Evolutionary conservation across 2,888 invertebrate genomes (phyloP).

Genomic region (Microplitis manilae): DNA sequence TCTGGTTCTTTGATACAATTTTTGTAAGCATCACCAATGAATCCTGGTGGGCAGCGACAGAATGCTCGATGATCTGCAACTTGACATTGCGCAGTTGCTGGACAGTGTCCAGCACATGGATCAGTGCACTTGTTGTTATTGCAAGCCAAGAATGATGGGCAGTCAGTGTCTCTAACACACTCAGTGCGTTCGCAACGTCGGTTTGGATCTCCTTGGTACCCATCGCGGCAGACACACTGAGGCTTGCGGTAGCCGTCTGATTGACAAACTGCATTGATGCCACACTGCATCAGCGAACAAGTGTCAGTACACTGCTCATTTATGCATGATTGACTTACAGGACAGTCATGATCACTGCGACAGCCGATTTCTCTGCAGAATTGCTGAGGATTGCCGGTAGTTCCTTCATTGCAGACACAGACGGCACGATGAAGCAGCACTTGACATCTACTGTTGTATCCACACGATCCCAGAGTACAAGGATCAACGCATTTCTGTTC

Average conservation of each 20-base stretch:
- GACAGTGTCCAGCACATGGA: slow-evolving; percentile 83
- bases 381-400: slow-evolving; percentile 86
- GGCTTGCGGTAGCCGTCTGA: slow-evolving; percentile 84
- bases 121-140: slow-evolving; percentile 84
- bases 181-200: slow-evolving; percentile 84
- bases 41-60: slow-evolving; percentile 88
- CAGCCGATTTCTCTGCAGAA: slow-evolving; percentile 89
- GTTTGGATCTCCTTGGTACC: slow-evolving; percentile 86
- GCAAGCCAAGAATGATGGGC: slow-evolving; percentile 85
- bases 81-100: slow-evolving; percentile 82
- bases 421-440: slow-evolving; percentile 85
- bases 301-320: slow-evolving; percentile 86
- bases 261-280: slow-evolving; percentile 83
- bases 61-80: slow-evolving; percentile 83
- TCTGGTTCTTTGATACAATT: slow-evolving; percentile 77
- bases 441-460: slow-evolving; percentile 84
- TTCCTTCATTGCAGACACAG: slow-evolving; percentile 87
- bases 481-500: slow-evolving; percentile 83
- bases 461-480: slow-evolving; percentile 82
- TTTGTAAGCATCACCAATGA: slow-evolving; percentile 82
- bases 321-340: slow-evolving; percentile 85
- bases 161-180: slow-evolving; percentile 83
- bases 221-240: slow-evolving; percentile 83
- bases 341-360: slow-evolving; percentile 87
- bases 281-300: slow-evolving; percentile 86